A percentile compares a stretch with the other conserved stretches of the same genome.
These are phyloP conservation scores for Xestia ashworthii DNA, from an alignment of 2,888 invertebrate species.

Conservation along the genomic window DNA sequence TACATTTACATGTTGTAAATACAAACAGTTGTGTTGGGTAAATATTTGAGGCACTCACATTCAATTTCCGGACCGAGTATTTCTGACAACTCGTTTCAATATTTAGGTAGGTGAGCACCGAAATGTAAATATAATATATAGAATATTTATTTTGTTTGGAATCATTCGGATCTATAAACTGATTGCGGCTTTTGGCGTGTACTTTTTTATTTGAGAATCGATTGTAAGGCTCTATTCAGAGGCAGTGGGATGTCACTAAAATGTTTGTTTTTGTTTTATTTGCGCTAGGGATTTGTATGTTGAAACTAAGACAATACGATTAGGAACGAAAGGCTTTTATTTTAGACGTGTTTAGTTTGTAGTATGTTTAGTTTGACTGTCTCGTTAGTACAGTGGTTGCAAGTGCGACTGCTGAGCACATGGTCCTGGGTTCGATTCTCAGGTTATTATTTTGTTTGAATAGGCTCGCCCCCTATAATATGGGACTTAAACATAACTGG, in stretches of 20 bases:
- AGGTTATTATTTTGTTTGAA: no score
- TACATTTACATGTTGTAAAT: conserved; percentile 51
- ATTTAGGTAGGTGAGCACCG: conserved; percentile 67
- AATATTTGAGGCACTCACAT: conserved; percentile 70
- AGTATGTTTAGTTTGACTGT: neutral
- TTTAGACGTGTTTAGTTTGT: neutral
- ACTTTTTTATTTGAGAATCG: conserved; percentile 31
- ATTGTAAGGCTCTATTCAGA: conserved; percentile 33
- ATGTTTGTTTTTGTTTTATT: conserved; percentile 35
- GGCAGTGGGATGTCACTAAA: conserved; percentile 24
- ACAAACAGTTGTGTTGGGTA: conserved; percentile 60
- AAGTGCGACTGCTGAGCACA: no score
- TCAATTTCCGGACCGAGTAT: conserved; percentile 71
- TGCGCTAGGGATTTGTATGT: conserved; percentile 8
- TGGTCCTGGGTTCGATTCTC: no score
- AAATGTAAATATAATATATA: conserved; percentile 62
- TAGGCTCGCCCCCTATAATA: no score
- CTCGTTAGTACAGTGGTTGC: no score
- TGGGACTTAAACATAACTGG: no score
- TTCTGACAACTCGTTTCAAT: conserved; percentile 68
- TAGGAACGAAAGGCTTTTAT: conserved; percentile 17
- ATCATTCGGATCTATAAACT: conserved; percentile 58
- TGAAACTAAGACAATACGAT: conserved; percentile 28
- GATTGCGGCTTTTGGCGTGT: conserved; percentile 60
- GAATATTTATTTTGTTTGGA: conserved; percentile 61